phyloP scores from a whole-genome alignment of 2,888 invertebrate species.

The Pecten maximus region DNA sequence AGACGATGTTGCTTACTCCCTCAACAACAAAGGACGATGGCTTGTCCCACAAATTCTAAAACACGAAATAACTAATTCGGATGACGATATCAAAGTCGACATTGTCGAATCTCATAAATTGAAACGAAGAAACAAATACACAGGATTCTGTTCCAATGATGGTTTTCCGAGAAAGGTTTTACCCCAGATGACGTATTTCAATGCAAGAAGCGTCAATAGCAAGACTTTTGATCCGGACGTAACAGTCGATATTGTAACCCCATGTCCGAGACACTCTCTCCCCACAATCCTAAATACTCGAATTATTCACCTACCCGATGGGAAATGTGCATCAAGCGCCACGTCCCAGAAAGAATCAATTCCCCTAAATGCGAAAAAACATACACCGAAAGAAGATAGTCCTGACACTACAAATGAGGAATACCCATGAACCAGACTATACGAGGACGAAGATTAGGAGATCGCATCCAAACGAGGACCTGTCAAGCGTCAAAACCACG shows the following conservation, averaged over 20 bases:
- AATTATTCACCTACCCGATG: slow-evolving; percentile 30
- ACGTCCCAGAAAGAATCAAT: neutral
- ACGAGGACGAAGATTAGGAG: neutral
- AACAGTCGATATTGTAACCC: slow-evolving; percentile 63
- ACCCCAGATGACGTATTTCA: slow-evolving; percentile 54
- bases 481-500: slow-evolving; percentile 21
- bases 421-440: neutral
- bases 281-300: slow-evolving; percentile 64
- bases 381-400: neutral
- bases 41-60: slow-evolving; percentile 64
- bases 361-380: neutral
- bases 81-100: slow-evolving; percentile 54
- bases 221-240: slow-evolving; percentile 37
- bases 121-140: slow-evolving; percentile 57
- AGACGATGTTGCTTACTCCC: slow-evolving; percentile 65
- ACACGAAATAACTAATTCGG: slow-evolving; percentile 41
- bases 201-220: slow-evolving; percentile 51
- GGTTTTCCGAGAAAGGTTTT: slow-evolving; percentile 51
- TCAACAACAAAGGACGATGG: slow-evolving; percentile 75
- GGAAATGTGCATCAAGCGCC: neutral
- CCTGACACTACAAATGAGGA: neutral
- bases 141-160: slow-evolving; percentile 53
- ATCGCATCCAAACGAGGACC: neutral
- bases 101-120: slow-evolving; percentile 63
- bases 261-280: slow-evolving; percentile 63